phyloP scores from a whole-genome alignment of 2,797 vertebrate genomes.

The Sitta carolinensis region DNA sequence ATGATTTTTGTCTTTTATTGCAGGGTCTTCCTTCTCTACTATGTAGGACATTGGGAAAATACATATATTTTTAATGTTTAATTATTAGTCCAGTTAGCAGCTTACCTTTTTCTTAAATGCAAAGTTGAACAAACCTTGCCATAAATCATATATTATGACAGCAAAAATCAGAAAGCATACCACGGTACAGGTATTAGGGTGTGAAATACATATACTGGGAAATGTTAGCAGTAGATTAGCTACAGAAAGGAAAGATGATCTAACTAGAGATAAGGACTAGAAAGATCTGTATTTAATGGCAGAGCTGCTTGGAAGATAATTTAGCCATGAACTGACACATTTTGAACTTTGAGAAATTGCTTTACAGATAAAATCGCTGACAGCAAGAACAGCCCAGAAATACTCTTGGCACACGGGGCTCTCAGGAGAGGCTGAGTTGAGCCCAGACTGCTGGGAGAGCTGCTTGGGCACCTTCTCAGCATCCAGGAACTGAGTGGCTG shows the following conservation, averaged over 20 bases:
- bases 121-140: background rate
- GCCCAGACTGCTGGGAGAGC: background rate
- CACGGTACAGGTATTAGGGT: background rate
- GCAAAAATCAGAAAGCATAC: background rate
- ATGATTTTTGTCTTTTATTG: background rate
- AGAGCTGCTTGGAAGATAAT: background rate
- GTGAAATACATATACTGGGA: background rate
- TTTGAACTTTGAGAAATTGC: background rate
- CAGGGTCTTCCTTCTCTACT: background rate
- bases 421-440: fast-evolving
- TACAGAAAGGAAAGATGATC: background rate
- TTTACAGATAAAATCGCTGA: background rate
- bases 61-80: background rate
- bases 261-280: background rate
- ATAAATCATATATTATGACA: background rate
- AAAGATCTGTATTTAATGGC: background rate
- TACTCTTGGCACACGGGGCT: background rate
- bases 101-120: background rate
- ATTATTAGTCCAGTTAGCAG: background rate
- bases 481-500: fast-evolving
- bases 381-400: background rate
- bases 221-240: background rate
- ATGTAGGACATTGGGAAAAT: background rate
- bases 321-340: background rate
- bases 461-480: background rate